A percentile compares a stretch with the other conserved stretches of the same genome.
These are phyloP conservation scores for Physocephala rufipes DNA, from an alignment of 2,888 invertebrate species.

Conservation along the genomic window DNA sequence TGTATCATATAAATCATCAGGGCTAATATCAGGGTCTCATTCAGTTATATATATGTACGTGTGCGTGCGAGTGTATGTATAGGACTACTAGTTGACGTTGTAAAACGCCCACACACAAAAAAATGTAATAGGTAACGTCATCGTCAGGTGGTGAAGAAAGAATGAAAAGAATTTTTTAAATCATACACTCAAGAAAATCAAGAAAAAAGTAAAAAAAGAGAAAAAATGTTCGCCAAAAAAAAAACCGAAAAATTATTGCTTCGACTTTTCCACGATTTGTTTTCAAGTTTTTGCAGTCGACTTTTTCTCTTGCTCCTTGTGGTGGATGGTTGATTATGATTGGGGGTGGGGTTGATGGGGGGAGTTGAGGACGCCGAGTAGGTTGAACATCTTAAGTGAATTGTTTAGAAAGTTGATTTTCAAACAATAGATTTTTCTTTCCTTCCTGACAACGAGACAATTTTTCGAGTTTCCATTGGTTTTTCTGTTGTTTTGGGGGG, in stretches of 20 bases:
- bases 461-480: not conserved
- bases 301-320: not conserved
- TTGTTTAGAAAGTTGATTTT: constrained; percentile 36
- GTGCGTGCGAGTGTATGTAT: constrained; percentile 4
- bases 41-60: too few relatives aligned
- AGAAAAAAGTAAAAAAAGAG: not conserved
- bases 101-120: constrained; percentile 26
- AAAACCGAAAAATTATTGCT: not conserved
- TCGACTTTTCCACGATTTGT: not conserved
- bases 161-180: constrained; percentile 16
- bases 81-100: constrained; percentile 20
- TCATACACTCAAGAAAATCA: not conserved
- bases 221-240: not conserved
- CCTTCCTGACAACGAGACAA: not conserved
- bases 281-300: not conserved
- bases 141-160: not conserved
- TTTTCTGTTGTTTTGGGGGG: not conserved
- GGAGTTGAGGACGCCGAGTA: not conserved
- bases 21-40: constrained; percentile 26
- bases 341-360: not conserved
- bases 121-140: not conserved
- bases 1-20: constrained; percentile 18
- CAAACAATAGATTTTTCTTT: constrained; percentile 22
- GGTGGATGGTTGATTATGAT: not conserved
- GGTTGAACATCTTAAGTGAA: constrained; percentile 24